These are phyloP conservation scores for Eupithecia centaureata DNA, from an alignment of 2,888 invertebrate genomes.

Conservation along the genomic window DNA sequence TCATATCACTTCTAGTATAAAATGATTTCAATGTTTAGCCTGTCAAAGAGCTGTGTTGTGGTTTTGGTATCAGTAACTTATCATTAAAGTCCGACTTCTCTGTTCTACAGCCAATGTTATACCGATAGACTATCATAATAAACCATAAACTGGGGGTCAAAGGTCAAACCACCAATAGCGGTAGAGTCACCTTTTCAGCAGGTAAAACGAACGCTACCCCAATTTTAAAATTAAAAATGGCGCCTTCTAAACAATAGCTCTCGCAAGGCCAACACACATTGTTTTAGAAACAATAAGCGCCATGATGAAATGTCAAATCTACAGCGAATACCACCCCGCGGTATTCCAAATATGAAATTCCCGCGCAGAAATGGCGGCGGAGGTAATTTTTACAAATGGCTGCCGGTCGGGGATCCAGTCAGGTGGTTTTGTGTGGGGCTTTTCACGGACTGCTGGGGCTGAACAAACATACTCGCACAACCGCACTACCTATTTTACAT, in stretches of 20 bases:
- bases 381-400: slow-evolving; percentile 84
- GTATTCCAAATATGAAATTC: slow-evolving; percentile 81
- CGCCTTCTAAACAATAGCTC: slow-evolving; percentile 69
- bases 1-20: slow-evolving; percentile 21
- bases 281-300: slow-evolving; percentile 81
- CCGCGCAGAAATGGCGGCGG: slow-evolving; percentile 81
- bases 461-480: slow-evolving; percentile 29
- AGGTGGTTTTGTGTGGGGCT: slow-evolving; percentile 55
- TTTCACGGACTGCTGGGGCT: slow-evolving; percentile 40
- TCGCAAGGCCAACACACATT: slow-evolving; percentile 74
- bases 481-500: slow-evolving; percentile 22
- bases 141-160: slow-evolving; percentile 47
- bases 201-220: slow-evolving; percentile 59
- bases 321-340: slow-evolving; percentile 73
- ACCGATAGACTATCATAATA: slow-evolving; percentile 16
- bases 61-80: not conserved
- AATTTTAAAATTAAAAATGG: slow-evolving; percentile 77
- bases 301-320: slow-evolving; percentile 75
- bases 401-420: slow-evolving; percentile 69
- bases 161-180: slow-evolving; percentile 31
- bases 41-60: slow-evolving; percentile 3
- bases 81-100: not conserved
- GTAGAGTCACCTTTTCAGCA: slow-evolving; percentile 45
- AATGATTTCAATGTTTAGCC: slow-evolving; percentile 17
- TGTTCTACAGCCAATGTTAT: not conserved